Conservation (phyloP, 2,797 vertebrate genomes). For the Pachyuromys duprasi region DNA sequence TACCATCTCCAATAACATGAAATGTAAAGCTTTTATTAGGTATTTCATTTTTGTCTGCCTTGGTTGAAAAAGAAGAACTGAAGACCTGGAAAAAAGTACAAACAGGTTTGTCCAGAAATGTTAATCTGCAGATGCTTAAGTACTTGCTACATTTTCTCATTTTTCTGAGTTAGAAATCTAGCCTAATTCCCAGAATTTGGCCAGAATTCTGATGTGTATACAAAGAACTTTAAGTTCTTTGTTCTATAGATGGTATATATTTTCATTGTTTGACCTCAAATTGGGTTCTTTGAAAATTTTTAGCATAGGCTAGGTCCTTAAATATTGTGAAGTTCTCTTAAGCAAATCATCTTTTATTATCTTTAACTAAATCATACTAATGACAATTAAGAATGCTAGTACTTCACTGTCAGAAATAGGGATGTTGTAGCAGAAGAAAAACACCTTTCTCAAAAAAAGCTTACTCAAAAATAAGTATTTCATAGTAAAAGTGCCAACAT, state of each 20-base stretch:
- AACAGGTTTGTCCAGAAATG: neutral
- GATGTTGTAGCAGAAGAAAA: constrained; percentile 56
- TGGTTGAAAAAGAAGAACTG: neutral
- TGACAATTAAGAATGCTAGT: constrained; percentile 46
- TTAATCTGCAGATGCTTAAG: neutral
- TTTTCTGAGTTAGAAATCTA: neutral
- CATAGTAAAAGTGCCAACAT: constrained; percentile 52
- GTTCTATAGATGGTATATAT: neutral
- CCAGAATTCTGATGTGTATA: neutral
- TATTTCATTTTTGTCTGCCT: neutral
- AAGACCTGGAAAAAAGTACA: neutral
- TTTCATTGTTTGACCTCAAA: neutral
- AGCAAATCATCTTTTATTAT: neutral
- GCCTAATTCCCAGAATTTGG: neutral
- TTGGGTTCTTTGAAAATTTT: neutral
- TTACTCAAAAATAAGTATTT: constrained; percentile 40
- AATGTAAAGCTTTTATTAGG: neutral
- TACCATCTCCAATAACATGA: neutral
- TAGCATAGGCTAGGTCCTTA: neutral
- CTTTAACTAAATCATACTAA: neutral
- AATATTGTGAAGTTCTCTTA: neutral
- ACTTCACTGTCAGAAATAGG: neutral
- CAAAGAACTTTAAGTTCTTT: neutral
- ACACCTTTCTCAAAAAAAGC: neutral
- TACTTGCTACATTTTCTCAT: neutral